Evolutionary conservation across 2,113 vertebrate species (phyloP).

Genomic region (Oreochromis aureus): DNA sequence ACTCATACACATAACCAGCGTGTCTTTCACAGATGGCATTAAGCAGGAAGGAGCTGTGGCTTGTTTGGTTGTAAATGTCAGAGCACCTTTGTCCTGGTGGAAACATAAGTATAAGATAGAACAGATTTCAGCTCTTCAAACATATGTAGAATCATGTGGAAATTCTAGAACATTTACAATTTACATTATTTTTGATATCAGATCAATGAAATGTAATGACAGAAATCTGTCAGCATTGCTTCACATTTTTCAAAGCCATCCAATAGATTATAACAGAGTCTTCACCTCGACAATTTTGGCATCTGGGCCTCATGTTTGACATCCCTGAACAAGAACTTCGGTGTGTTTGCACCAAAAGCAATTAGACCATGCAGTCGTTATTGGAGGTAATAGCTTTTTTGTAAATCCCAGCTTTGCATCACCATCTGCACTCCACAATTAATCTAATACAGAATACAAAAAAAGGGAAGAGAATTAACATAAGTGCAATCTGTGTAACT

Average conservation of each 20-base stretch:
- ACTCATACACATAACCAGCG: slow-evolving; percentile 36
- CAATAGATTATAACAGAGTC: background rate
- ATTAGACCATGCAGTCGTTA: background rate
- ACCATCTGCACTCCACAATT: background rate
- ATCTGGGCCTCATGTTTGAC: background rate
- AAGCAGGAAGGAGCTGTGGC: background rate
- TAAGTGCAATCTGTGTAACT: background rate
- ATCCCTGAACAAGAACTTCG: background rate
- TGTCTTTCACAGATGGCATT: background rate
- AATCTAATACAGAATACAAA: background rate
- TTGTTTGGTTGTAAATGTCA: background rate
- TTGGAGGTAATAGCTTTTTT: background rate
- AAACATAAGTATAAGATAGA: accelerated
- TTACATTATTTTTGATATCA: background rate
- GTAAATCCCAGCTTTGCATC: background rate
- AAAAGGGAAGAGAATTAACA: background rate
- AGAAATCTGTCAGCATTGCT: background rate
- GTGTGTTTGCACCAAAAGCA: background rate
- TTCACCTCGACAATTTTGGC: accelerated
- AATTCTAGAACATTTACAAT: background rate
- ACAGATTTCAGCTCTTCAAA: background rate
- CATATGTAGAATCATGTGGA: accelerated
- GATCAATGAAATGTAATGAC: background rate
- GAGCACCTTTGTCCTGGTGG: background rate
- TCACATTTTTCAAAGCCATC: background rate